Evolutionary conservation across 2,113 vertebrate genomes (phyloP), one percentile per base, ranked within the genome.

Genomic region (Brienomyrus longianalis): DNA sequence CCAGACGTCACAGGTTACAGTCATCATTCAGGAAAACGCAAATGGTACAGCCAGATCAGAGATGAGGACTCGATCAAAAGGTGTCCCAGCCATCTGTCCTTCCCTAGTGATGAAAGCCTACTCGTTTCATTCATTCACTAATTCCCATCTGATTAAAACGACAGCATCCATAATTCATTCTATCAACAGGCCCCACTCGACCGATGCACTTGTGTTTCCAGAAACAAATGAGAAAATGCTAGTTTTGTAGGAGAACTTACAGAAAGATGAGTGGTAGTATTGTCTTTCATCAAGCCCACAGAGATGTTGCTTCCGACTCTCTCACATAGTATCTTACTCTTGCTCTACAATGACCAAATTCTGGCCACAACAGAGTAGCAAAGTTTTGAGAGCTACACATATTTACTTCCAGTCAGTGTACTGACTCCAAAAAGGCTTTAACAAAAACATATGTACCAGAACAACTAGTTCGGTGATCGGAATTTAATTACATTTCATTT

Each of bases 111-210:
- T 90, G 54, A 90, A 87, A 90, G 89, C 59, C n/a, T n/a, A 21
- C 47, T 48, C n/a, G 13, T 48, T 62, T 88, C 86, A 93, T 92
- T 91, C 89, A 92, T 70, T 91, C 90, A 90, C 89, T 91, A 89
- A 91, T 93, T 91, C 86, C 31, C 83, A 77, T 66, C 90, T 77
- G 88, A 88, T 90, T 88, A 91, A 91, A 92, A 91, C 87, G 87
- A 70, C 89, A 66, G 43, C 87, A 90, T 92, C 89, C 85, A 91
- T 93, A 92, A 92, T 93, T 93, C 91, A 91, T 90, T 47, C 56
- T 83, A 90, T 92, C 92, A 86, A 39, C 77, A 87, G 48, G 31
- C 56, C 27, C 3, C 45, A 27, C 83, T 48, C 3, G 2, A n/a
- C 39, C 0, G 2, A 9, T 17, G 43, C 35, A 52, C 23, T n/a